Base-by-base conservation (phyloP, 2,888 invertebrate genomes). In the Latrodectus hesperus region DNA sequence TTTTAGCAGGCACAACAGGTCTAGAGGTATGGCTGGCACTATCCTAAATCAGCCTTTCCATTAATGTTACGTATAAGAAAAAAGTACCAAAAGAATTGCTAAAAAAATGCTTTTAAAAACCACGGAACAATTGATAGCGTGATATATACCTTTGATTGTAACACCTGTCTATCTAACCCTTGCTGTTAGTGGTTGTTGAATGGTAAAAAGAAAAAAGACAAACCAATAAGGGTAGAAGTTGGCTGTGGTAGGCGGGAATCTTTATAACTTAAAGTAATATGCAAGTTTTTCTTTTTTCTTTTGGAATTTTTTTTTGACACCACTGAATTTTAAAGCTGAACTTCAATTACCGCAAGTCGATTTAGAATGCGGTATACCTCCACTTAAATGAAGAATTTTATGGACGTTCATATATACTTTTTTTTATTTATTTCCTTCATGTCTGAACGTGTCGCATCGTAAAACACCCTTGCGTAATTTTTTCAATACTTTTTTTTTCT, bases 371-470 rank as follows among this genome's bases (percentile, higher is more conserved):
- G 70, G 53, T 79, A 85, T 75, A 68, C 68, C 70, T 12, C 75
- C 70, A 14, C 53, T 52, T 72, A 81, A 87, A 81, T 81, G 86
- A 73, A 71, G 67, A 73, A 80, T 86, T 87, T 85, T 87, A 87
- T 87, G 86, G 73, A 49, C 65, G 73, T 72, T 81, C n/a, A 38
- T 38, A 38, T 6, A 38, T 38, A 38, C 6, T 6, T 6, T 38
- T 38, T 38, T 38, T 38, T 38, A 38, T 38, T 38, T 38, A 38
- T 38, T 38, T 38, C 38, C 38, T 81, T 75, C 77, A 81, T 81
- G 81, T 81, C 86, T 81, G 81, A 81, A 87, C 81, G 72, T 38
- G 76, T 77, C 72, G 81, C 86, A 70, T 87, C 86, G 77, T 87
- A 87, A 87, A 87, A 81, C 86, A 86, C 76, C 38, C 55, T 67